phyloP scores from a whole-genome alignment of 2,888 invertebrate genomes.

The Leptinotarsa tumamoca region DNA sequence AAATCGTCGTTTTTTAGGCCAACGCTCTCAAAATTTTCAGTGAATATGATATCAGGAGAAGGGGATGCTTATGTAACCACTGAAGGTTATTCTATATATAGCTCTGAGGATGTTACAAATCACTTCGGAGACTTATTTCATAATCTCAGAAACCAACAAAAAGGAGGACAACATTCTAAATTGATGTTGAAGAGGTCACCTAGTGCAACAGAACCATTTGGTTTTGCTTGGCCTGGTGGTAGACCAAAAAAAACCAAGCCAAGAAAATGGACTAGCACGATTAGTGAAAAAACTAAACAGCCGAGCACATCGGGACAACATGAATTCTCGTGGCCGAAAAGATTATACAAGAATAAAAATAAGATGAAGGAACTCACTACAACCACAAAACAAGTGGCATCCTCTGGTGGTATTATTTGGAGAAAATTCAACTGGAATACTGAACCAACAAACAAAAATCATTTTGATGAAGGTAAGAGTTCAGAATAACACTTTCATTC shows the following conservation, averaged over 20 bases:
- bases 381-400: not conserved
- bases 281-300: not conserved
- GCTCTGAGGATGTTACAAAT: not conserved
- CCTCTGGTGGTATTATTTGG: slow-evolving; percentile 7
- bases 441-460: slow-evolving; percentile 1
- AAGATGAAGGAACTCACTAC: not conserved
- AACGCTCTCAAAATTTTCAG: slow-evolving; percentile 45
- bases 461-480: not conserved
- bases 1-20: slow-evolving; percentile 45
- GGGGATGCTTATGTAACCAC: not conserved
- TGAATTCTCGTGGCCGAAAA: not conserved
- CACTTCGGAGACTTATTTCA: not conserved
- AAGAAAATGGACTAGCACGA: not conserved
- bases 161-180: not conserved
- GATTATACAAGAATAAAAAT: not conserved
- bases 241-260: not conserved
- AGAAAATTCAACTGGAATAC: slow-evolving; percentile 26
- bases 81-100: not conserved
- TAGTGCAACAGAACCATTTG: not conserved
- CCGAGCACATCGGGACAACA: not conserved
- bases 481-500: not conserved
- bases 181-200: not conserved
- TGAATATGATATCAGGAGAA: slow-evolving; percentile 28
- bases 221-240: slow-evolving; percentile 1
- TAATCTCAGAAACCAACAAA: not conserved